These are phyloP conservation scores for Vollenhovia emeryi DNA, from an alignment of 1,140 invertebrate species.

Conservation along the genomic window DNA sequence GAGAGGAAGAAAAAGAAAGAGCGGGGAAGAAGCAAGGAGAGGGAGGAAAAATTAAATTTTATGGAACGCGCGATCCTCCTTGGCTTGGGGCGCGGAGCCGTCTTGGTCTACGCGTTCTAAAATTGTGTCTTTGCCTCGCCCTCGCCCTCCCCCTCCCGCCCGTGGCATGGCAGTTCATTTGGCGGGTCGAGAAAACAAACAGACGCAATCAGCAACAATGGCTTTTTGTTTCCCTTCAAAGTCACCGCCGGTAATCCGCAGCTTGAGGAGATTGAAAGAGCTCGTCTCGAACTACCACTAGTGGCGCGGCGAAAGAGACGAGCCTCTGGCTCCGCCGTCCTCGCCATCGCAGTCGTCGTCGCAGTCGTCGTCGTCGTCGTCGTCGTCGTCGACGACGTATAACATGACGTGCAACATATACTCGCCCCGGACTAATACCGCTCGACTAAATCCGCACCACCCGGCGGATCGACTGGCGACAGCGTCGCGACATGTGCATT, in stretches of 20 bases:
- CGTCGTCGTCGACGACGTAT: neutral
- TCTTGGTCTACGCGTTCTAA: conserved; percentile 33
- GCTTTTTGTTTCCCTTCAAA: conserved; percentile 51
- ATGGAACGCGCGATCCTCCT: conserved; percentile 29
- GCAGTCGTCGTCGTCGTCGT: neutral
- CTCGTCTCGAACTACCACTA: conserved; percentile 35
- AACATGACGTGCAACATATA: neutral
- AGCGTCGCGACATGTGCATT: conserved; percentile 5
- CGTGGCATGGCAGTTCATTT: conserved; percentile 49
- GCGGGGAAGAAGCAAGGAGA: neutral
- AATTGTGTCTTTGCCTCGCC: conserved; percentile 28
- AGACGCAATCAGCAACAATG: conserved; percentile 59
- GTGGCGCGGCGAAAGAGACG: neutral
- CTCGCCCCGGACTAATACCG: conserved; percentile 1
- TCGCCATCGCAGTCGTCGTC: neutral
- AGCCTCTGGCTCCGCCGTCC: neutral
- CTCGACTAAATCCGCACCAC: conserved; percentile 7
- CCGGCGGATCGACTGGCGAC: conserved; percentile 5
- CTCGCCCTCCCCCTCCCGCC: neutral
- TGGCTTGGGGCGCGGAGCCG: neutral
- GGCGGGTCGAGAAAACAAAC: conserved; percentile 56
- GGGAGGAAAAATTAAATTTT: conserved; percentile 40
- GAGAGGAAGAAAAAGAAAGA: neutral
- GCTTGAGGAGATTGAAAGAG: conserved; percentile 56
- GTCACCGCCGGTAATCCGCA: conserved; percentile 52